Evolutionary conservation across 1,140 invertebrate species (phyloP), one percentile per base, ranked within the genome.

Genomic region (Lordiphosa stackelbergi): DNA sequence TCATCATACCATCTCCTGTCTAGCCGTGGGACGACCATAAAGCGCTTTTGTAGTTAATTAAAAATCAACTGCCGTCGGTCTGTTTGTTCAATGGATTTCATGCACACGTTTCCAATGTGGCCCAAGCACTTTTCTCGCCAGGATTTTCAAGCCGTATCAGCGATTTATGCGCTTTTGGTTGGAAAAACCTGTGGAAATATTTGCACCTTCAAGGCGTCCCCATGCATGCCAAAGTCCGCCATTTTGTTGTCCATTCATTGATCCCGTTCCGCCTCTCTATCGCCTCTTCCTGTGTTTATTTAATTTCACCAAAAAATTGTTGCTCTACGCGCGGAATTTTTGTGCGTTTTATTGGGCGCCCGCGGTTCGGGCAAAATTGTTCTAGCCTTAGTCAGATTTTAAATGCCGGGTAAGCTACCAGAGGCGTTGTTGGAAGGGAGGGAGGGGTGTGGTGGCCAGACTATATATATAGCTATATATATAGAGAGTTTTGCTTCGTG

Each of bases 81-180:
- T 87, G 78, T 87, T 87, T 87, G 83, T 87, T 85, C 72, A 85
- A 87, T 87, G 85, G 85, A 87, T 87, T 87, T 87, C 81, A 86
- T 83, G 78, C 78, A 83, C 78, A 83, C 78, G 78, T 78, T 83
- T 73, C 66, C 61, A 57, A 45, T 62, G 57, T 62, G 7, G 16
- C 22, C 28, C 40, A 37, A 10, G 12, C 38, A 12, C 37, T 16
- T 36, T 52, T 56, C 53, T 28, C 13, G 38, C 36, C 46, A 43
- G 58, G 66, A 56, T 66, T 74, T 79, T 66, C 54, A 46, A 53
- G 70, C 60, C 56, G 68, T 75, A 85, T 85, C 79, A 85, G 79
- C 79, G 79, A 85, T 85, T 85, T 85, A 85, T 85, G 81, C 81
- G 79, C 79, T 85, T 85, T 85, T 81, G 74, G 68, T 62, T 69